Evolutionary conservation across 2,113 vertebrate genomes (phyloP).

Genomic region (Collichthys lucidus): DNA sequence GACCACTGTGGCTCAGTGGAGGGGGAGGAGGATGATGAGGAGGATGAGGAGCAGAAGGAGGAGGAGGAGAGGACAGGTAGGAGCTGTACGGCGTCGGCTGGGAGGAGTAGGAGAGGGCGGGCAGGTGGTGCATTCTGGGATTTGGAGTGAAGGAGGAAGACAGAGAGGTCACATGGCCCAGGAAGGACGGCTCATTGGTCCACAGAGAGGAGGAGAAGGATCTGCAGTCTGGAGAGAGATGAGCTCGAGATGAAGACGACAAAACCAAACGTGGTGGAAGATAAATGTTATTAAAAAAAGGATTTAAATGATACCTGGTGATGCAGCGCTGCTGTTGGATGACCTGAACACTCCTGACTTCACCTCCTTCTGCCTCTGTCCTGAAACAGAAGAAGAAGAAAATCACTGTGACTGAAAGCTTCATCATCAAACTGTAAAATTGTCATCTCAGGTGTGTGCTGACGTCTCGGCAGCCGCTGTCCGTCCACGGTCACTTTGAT

Average conservation of each 20-base stretch:
- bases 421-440: background rate
- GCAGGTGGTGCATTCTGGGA: slow-evolving; percentile 73
- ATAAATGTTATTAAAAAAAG: background rate
- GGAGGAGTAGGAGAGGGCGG: slow-evolving; percentile 54
- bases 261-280: no score
- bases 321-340: slow-evolving; percentile 12
- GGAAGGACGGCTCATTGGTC: slow-evolving; percentile 64
- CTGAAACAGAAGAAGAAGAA: slow-evolving; percentile 42
- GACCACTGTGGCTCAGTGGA: slow-evolving; percentile 55
- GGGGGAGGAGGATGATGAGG: slow-evolving; percentile 10
- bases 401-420: background rate
- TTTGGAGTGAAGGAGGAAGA: slow-evolving; percentile 55
- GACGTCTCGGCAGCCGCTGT: slow-evolving; percentile 76
- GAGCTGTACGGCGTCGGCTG: slow-evolving; percentile 58
- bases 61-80: slow-evolving; percentile 60
- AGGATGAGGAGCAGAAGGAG: slow-evolving; percentile 2
- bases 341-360: slow-evolving; percentile 54
- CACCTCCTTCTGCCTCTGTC: slow-evolving; percentile 75
- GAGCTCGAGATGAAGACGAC: background rate
- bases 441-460: slow-evolving; percentile 11
- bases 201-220: slow-evolving; percentile 66
- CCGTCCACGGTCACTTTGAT: slow-evolving; percentile 81
- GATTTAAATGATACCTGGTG: slow-evolving; percentile 58
- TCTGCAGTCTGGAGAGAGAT: slow-evolving; percentile 61
- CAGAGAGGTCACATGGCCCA: slow-evolving; percentile 69